phyloP scores from a whole-genome alignment of 37 sponge, comb jelly and placozoan genomes.

The Agelas oroides region DNA sequence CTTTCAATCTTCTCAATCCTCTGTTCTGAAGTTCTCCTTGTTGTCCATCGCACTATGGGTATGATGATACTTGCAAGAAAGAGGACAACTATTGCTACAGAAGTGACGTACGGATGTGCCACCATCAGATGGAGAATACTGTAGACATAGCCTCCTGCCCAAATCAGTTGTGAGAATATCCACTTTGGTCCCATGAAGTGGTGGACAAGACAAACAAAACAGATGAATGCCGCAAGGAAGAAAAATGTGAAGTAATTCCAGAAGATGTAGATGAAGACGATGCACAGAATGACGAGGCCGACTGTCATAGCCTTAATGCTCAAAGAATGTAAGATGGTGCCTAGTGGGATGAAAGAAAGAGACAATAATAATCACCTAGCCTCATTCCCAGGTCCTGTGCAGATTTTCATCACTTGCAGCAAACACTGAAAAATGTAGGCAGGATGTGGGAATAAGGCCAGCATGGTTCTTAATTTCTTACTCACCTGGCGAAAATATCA shows the following conservation, averaged over 20 bases:
- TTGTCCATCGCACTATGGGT: neutral
- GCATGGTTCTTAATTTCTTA: neutral
- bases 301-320: neutral
- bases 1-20: neutral
- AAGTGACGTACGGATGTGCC: neutral
- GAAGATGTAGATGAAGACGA: constrained; percentile 11
- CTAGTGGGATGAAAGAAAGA: neutral
- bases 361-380: too few species aligned
- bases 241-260: neutral
- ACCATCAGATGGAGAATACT: too few species aligned
- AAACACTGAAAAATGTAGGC: neutral
- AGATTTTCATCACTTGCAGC: too few species aligned
- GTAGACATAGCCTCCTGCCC: neutral
- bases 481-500: neutral
- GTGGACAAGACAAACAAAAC: neutral
- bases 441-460: neutral
- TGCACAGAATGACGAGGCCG: neutral
- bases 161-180: neutral
- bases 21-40: neutral
- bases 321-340: neutral
- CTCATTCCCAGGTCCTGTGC: too few species aligned
- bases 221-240: neutral
- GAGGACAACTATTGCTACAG: neutral
- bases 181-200: constrained; percentile 5
- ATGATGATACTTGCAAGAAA: neutral